Base-by-base conservation (phyloP, 2,888 invertebrate species). In the Drosophila parthenogenetica region DNA sequence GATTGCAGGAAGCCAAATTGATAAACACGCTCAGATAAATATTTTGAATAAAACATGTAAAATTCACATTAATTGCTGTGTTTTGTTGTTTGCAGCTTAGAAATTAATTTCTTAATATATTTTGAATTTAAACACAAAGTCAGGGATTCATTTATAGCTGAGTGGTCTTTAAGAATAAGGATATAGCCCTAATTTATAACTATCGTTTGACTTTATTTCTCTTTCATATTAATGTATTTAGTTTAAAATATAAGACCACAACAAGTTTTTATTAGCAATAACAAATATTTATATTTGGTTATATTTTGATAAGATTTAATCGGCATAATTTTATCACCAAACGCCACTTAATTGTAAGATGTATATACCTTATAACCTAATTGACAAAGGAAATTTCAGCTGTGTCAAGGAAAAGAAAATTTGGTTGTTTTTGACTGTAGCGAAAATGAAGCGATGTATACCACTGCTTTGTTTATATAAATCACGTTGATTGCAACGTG, bases 21-120 rank as follows among this genome's bases (percentile, higher is more conserved):
- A 65, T 29, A 71, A 65, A 35, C n/a, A 59, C 45, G 39, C 29
- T 4, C n/a, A 39, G 16, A 69, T 50, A 58, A 39, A 58, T 58
- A 39, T 43, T 11, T 43, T 51, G 19, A 50, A 50, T 69, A 37
- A 65, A 25, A 50, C 49, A 19, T 49, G 25, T 51, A 48, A 2
- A 11, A 5, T 40, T 42, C 25, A 19, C 50, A 61, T 13, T 53
- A 13, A 35, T 35, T 35, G 8, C 29, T 8, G 29, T 29, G 8
- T 29, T 29, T 29, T 8, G 29, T 8, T 29, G 1, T 29, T 29
- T 8, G 29, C 29, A 29, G 29, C 8, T 29, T 29, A 29, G 8
- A 8, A 29, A 8, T 29, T 29, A 29, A 29, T 29, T 29, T 29
- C 8, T 29, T 29, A 8, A 29, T 0, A 29, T 29, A 29, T 29